Evolutionary conservation across 2,888 invertebrate genomes (phyloP).

Genomic region (Trissolcus japonicus): DNA sequence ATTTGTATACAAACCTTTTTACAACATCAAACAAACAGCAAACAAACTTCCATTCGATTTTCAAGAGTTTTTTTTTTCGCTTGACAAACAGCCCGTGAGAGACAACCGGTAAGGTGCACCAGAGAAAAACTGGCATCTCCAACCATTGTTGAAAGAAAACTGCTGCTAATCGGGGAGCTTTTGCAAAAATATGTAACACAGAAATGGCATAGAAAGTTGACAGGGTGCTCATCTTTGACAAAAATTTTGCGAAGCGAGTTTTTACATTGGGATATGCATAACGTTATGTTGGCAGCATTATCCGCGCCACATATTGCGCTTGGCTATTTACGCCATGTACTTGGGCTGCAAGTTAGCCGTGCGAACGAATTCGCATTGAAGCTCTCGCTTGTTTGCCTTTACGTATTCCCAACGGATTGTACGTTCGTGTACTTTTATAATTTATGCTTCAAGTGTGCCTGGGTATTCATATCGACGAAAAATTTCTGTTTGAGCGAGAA

Average conservation of each 20-base stretch:
- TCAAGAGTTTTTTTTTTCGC: too few species aligned
- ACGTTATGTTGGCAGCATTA: conserved; percentile 41
- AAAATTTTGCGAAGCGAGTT: conserved; percentile 1
- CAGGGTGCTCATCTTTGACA: neutral
- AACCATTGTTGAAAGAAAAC: too few species aligned
- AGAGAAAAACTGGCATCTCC: too few species aligned
- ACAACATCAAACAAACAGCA: too few species aligned
- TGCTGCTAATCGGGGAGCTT: neutral
- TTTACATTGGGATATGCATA: conserved; percentile 7
- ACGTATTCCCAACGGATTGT: conserved; percentile 48
- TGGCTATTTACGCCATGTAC: conserved; percentile 45
- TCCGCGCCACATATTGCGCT: conserved; percentile 31
- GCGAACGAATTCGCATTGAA: conserved; percentile 52
- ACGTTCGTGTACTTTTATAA: conserved; percentile 50
- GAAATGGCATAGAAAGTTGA: neutral
- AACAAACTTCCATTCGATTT: too few species aligned
- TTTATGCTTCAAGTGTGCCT: conserved; percentile 47
- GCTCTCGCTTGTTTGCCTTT: conserved; percentile 44
- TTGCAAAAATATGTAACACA: neutral
- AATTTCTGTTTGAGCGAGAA: conserved; percentile 20
- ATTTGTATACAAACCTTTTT: too few species aligned
- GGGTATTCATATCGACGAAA: conserved; percentile 48
- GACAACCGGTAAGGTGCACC: too few species aligned
- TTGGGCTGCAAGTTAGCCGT: conserved; percentile 31
- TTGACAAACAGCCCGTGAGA: too few species aligned